Base-by-base conservation (phyloP, 2,113 vertebrate genomes). In the Lepus americanus region DNA sequence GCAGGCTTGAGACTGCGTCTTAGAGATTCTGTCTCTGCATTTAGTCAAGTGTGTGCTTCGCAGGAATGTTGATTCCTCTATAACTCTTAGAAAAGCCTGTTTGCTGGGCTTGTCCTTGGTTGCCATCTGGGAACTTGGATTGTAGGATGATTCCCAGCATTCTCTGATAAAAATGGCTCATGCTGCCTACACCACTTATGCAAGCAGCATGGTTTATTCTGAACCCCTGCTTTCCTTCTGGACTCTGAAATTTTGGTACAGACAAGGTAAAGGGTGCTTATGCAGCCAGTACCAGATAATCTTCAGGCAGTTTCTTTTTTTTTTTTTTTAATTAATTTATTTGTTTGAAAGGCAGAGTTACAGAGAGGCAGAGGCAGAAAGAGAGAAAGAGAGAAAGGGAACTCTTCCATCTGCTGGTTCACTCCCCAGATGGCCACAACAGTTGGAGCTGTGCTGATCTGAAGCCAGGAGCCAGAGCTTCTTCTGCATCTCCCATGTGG, bases 151-250 rank as follows among this genome's bases (percentile, higher is more conserved):
- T 70, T 53, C 44, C 49, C 74, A 53, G 14, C 36, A 13, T 66
- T 77, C 9, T 7, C 44, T 66, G 13, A 16, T 82, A 22, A 85
- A 13, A 79, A 20, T 61, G 70, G 49, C 61, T 94, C 51, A 36
- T 14, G 44, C n/a, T n/a, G 16, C 12, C 9, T 29, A 27, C 78
- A 83, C 9, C 73, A 19, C 82, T 92, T 49, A 61, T 69, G 6
- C 31, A 87, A 49, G 85, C 9, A 9, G 2, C 31, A 13, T 61
- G 9, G 31, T 36, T 83, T 61, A 22, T 77, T 5, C n/a, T 82
- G 55, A 89, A 74, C 6, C 20, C 13, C 4, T 89, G 53, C 14
- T 74, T 96, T 96, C 44, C 66, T 83, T 87, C 44, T 51, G 19
- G 31, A 69, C 3, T 53, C 53, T 80, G 44, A 51, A 85, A 44